Base-by-base conservation (phyloP, 2,113 vertebrate genomes). In the Onychostruthus taczanowskii region DNA sequence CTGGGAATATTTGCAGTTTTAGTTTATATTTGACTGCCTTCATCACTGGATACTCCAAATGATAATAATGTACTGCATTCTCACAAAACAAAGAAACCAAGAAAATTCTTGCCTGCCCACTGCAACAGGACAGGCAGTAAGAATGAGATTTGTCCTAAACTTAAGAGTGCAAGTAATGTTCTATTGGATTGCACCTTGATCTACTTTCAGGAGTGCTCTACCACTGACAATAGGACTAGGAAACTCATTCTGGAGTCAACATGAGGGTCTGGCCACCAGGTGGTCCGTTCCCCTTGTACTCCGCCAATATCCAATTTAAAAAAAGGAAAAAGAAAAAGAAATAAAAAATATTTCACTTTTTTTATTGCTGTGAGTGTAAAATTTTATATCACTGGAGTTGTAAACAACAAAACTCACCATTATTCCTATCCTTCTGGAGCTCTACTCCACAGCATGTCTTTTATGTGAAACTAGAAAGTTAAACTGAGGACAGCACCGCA, bases 381-480 rank as follows among this genome's bases (percentile, higher is more conserved):
- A 47, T 55, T 85, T 82, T 75, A 46, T 30, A 47, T 72, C 9
- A 4, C 6, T 78, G 37, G 21, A 59, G 30, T 17, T 75, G 52
- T 39, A 82, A 92, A 55, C 24, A 49, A 11, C 26, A 85, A 91
- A 79, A 2, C 21, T 39, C 39, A 37, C 15, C 22, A 39, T 59
- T 79, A 79, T 59, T 79, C 22, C 27, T 68, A 14, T 44, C 24
- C 16, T 37, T 59, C 23, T 61, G 59, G 35, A 58, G 50, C 20
- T 90, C 18, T 84, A 50, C 20, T 74, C 17, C 18, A 85, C 39
- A 90, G 2, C 18, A 33, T 16, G 17, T 59, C 26, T 87, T 75
- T 92, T 59, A 67, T 59, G 61, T 87, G 47, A 72, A 92, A 85
- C 39, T 72, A 59, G 30, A 39, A 85, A 90, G 33, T 59, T 46